Evolutionary conservation across 2,797 vertebrate species (phyloP), one percentile per base, ranked within the genome.

Genomic region (Rhynchotus rufescens): DNA sequence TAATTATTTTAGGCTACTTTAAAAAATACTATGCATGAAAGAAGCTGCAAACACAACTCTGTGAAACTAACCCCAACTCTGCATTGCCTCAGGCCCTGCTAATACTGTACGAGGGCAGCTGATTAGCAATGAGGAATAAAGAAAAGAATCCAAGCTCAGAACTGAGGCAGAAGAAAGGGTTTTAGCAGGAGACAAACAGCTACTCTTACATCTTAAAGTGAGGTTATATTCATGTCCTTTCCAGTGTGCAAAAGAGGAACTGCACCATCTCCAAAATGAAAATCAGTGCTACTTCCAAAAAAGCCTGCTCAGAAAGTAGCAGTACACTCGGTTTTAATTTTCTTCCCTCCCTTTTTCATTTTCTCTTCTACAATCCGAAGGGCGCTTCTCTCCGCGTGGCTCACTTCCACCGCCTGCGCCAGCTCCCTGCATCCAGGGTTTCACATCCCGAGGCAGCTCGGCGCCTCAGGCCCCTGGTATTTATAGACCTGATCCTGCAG

Each of bases 41-140:
- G 57, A 34, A 78, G n/a, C 22, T 78, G 59, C 34, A 90, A 52
- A 56, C 47, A 52, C 23, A 60, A 42, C 40, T 88, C 36, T 62
- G 45, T 80, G 73, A 89, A 91, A 84, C 34, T 86, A 93, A 74
- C 32, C 76, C 54, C 57, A 79, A 42, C 71, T 75, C 77, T 3
- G 0, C 32, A 44, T 71, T 76, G 73, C 88, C 88, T 91, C 47
- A 54, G 60, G 71, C 64, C 79, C 73, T 57, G 12, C 64, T 73
- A 80, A 84, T 32, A 57, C 28, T 64, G 26, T 22, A 47, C 8
- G 19, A 81, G 38, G 45, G 44, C 86, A 75, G 54, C 69, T 54
- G 60, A 87, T 79, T 30, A 69, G 74, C 45, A 69, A 82, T 85
- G 16, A 79, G 15, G 52, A 90, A 90, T 76, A 93, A 95, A 92